Conservation (phyloP, 2,113 vertebrate species). For the Tachysurus vachellii region DNA sequence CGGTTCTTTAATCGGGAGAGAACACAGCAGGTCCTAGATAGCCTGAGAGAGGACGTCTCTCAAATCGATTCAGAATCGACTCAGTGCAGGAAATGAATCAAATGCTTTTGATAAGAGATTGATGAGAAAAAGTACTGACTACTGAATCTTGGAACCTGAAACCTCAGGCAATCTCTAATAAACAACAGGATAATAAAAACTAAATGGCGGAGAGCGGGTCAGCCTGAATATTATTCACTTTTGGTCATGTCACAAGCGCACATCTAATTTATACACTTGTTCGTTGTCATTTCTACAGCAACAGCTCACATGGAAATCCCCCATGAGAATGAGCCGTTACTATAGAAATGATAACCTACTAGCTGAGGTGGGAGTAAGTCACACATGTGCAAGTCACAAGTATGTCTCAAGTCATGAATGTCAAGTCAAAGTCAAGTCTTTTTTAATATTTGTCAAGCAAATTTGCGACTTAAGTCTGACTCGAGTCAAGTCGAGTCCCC, state of each 20-base stretch:
- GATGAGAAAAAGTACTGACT: not conserved
- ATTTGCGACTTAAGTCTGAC: no score
- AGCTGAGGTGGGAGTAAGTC: no score
- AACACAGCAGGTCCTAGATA: no score
- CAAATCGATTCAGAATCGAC: not conserved
- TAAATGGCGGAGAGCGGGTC: not conserved
- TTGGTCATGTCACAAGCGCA: not conserved
- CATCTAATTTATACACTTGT: no score
- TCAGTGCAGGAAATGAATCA: not conserved
- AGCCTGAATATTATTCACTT: not conserved
- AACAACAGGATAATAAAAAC: not conserved
- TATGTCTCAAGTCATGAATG: no score
- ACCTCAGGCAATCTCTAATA: not conserved
- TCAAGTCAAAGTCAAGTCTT: no score
- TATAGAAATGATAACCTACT: not conserved
- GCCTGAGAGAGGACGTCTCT: no score
- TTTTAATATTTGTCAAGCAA: no score
- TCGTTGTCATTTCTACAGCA: no score
- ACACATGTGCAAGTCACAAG: no score
- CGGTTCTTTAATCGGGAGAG: not conserved
- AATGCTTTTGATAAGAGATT: not conserved
- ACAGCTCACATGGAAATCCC: no score
- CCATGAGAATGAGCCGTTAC: not conserved
- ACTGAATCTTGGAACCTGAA: not conserved
- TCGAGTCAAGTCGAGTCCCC: no score